Conservation (phyloP, 92 coral and sea anemone genomes). For the Epizoanthus stellaris region DNA sequence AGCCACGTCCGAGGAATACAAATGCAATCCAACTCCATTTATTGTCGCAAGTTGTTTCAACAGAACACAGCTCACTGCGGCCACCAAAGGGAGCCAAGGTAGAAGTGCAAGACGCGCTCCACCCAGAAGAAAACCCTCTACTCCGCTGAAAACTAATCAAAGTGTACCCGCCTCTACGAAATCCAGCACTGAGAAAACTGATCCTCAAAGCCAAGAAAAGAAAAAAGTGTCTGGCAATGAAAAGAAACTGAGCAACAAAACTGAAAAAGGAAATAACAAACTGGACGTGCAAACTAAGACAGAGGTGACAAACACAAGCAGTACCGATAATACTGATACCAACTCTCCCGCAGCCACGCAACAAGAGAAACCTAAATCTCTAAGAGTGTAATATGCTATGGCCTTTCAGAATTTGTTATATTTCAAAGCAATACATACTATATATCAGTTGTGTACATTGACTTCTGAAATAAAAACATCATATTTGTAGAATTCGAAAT, state of each 20-base stretch:
- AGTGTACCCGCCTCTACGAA: slow-evolving; percentile 1
- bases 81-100: background rate
- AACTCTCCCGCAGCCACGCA: background rate
- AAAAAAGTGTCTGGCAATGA: background rate
- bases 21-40: slow-evolving; percentile 92
- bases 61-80: slow-evolving; percentile 70
- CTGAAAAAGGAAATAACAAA: slow-evolving; percentile 7
- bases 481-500: too few species aligned
- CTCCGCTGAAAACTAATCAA: slow-evolving; percentile 7
- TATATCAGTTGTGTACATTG: too few species aligned
- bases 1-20: slow-evolving; percentile 65
- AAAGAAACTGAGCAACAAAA: background rate
- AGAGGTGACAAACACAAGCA: background rate
- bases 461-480: too few species aligned
- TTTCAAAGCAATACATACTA: too few species aligned
- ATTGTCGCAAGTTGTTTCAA: slow-evolving; percentile 95
- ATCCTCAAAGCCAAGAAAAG: slow-evolving; percentile 1
- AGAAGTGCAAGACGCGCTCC: slow-evolving; percentile 18
- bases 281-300: background rate
- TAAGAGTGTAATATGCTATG: background rate
- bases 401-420: too few species aligned
- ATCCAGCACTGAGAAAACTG: slow-evolving; percentile 14
- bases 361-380: background rate
- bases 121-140: slow-evolving; percentile 11
- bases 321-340: background rate